These are phyloP conservation scores for Saccostrea glomerata DNA, from an alignment of 1,140 invertebrate genomes.

Conservation along the genomic window DNA sequence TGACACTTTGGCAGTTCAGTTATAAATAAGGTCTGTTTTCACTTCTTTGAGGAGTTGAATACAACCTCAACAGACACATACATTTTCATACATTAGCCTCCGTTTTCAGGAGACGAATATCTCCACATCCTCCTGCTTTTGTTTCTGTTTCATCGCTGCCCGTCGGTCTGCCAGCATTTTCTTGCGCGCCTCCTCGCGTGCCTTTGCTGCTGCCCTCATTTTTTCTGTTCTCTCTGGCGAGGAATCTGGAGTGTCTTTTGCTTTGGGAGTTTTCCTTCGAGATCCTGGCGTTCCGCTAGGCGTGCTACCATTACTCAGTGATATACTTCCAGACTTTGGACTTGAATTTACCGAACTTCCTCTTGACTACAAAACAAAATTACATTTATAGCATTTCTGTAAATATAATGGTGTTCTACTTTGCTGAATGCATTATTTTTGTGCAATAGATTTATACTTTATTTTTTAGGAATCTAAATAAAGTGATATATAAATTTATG, in stretches of 20 bases:
- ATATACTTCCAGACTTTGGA: constrained; percentile 73
- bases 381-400: background rate
- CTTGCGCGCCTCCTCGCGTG: constrained; percentile 88
- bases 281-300: constrained; percentile 70
- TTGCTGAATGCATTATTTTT: no score
- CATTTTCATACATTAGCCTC: no score
- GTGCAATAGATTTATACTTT: no score
- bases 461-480: no score
- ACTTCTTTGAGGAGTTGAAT: constrained; percentile 58
- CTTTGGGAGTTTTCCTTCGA: constrained; percentile 66
- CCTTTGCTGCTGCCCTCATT: constrained; percentile 79
- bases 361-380: constrained; percentile 67
- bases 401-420: no score
- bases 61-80: constrained; percentile 67
- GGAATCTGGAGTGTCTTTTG: constrained; percentile 72
- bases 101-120: constrained; percentile 66
- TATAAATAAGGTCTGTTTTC: background rate
- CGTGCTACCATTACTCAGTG: constrained; percentile 69
- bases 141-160: constrained; percentile 81
- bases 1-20: constrained; percentile 9
- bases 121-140: constrained; percentile 72
- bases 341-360: constrained; percentile 73
- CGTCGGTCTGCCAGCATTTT: constrained; percentile 89
- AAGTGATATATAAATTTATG: no score
- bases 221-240: constrained; percentile 78